Conservation (phyloP, 2,797 vertebrate genomes). For the Semotilus atromaculatus region DNA sequence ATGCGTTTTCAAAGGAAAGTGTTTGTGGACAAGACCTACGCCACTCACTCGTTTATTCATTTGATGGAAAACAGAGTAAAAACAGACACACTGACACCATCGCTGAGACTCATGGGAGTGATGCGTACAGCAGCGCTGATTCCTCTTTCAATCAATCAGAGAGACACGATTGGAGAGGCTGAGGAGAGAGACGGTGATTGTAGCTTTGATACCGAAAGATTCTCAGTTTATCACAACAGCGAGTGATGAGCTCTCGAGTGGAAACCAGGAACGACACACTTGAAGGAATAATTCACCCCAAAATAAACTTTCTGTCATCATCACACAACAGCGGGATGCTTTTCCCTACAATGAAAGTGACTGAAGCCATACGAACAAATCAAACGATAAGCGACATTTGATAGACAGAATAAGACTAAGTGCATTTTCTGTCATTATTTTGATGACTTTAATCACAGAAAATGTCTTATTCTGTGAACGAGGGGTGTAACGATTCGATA, state of each 20-base stretch:
- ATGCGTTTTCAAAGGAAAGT: no score
- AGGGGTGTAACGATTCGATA: no score
- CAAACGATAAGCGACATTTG: not conserved
- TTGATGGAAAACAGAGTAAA: not conserved
- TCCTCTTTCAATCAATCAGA: conserved; percentile 14
- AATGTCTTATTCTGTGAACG: no score
- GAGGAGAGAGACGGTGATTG: conserved; percentile 20
- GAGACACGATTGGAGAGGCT: conserved; percentile 14
- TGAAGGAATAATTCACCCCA: conserved; percentile 1
- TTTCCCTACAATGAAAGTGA: not conserved
- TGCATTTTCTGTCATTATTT: not conserved
- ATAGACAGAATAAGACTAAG: not conserved
- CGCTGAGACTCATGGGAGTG: conserved; percentile 36
- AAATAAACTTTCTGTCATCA: not conserved
- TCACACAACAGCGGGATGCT: not conserved
- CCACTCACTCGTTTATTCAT: not conserved
- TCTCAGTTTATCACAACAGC: conserved; percentile 36
- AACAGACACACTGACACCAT: not conserved
- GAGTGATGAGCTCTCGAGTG: conserved; percentile 22
- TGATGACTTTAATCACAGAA: no score
- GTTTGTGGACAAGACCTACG: no score
- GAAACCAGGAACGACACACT: not conserved
- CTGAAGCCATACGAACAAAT: not conserved
- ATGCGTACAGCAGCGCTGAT: conserved; percentile 34
- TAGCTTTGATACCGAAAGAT: conserved; percentile 30